phyloP scores from a whole-genome alignment of 64 coral and sea anemone species.

The Porites lutea region DNA sequence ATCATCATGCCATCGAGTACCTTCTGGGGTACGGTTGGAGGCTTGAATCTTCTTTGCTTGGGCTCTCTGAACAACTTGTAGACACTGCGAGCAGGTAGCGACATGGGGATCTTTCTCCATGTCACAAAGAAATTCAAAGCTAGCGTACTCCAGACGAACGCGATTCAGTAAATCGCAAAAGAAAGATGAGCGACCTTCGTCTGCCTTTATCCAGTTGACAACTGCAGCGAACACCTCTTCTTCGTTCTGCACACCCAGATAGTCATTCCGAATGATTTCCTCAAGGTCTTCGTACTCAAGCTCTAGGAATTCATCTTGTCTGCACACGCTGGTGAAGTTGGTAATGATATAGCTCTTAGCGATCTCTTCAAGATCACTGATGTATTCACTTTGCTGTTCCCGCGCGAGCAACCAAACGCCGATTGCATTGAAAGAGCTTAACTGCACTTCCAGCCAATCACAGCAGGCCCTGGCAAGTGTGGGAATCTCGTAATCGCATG shows the following conservation, averaged over 20 bases:
- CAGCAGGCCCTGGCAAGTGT: constrained; percentile 25
- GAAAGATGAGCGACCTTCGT: constrained; percentile 9
- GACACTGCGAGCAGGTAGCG: background rate
- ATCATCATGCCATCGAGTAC: background rate
- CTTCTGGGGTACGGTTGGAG: background rate
- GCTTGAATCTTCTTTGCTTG: background rate
- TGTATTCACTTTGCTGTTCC: background rate
- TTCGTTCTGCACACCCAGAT: constrained; percentile 22
- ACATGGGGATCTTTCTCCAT: constrained; percentile 19
- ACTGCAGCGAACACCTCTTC: constrained; percentile 56
- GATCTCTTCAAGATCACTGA: constrained; percentile 34
- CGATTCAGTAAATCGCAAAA: constrained; percentile 14
- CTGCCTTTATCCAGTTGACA: constrained; percentile 28
- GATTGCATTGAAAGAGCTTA: constrained; percentile 29
- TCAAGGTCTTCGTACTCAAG: constrained; percentile 31
- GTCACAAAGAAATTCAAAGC: background rate
- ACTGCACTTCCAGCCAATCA: constrained; percentile 15
- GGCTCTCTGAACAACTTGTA: constrained; percentile 6
- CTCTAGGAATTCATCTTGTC: constrained; percentile 39
- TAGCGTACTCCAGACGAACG: constrained; percentile 37
- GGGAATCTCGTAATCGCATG: constrained; percentile 23
- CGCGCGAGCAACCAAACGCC: constrained; percentile 1
- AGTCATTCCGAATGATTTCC: constrained; percentile 16
- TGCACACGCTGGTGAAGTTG: constrained; percentile 7
- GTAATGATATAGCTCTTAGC: constrained; percentile 19